phyloP scores from a whole-genome alignment of 2,113 vertebrate genomes.

The Albula goreensis region DNA sequence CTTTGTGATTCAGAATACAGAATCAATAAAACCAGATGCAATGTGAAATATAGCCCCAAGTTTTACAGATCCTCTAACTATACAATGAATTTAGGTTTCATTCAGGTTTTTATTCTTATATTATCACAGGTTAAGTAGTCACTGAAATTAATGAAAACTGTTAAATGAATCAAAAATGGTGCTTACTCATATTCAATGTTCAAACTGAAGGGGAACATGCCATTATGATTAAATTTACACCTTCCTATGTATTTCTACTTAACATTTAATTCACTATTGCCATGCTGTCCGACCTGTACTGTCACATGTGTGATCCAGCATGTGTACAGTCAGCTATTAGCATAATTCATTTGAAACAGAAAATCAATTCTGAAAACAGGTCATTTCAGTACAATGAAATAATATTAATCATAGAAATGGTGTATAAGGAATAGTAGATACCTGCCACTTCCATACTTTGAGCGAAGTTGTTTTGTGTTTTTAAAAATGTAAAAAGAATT shows the following conservation, averaged over 20 bases:
- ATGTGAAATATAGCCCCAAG: not conserved
- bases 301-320: not conserved
- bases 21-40: not conserved
- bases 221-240: not conserved
- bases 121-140: not conserved
- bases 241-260: not conserved
- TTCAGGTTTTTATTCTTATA: not conserved
- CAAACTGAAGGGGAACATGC: not conserved
- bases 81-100: not conserved
- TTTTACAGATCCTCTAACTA: not conserved
- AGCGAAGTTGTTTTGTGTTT: not conserved
- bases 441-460: not conserved
- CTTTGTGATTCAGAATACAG: not conserved
- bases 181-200: not conserved
- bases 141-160: not conserved
- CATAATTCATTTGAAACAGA: not conserved
- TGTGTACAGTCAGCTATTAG: not conserved
- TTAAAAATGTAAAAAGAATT: not conserved
- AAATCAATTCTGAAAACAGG: not conserved
- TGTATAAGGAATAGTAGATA: not conserved
- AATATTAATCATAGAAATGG: not conserved
- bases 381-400: not conserved
- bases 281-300: not conserved
- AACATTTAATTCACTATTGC: not conserved
- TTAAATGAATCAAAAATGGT: not conserved